Evolutionary conservation across 2,113 vertebrate species (phyloP).

Genomic region (Neotoma lepida): DNA sequence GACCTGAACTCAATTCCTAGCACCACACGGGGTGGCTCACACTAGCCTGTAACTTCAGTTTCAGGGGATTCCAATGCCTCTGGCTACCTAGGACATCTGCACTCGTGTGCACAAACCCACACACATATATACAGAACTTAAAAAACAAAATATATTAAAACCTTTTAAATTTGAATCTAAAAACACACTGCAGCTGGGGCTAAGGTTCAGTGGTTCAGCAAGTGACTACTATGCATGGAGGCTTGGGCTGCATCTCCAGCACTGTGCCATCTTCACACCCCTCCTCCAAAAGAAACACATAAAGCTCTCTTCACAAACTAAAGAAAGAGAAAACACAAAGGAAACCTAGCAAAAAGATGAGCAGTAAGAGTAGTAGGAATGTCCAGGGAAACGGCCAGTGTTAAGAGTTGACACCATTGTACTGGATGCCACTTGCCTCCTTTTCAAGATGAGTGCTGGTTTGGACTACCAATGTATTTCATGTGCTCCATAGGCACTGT

Average conservation of each 20-base stretch:
- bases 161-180: background rate
- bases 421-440: background rate
- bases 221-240: background rate
- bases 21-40: background rate
- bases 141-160: constrained; percentile 6
- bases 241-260: background rate
- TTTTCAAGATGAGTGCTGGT: background rate
- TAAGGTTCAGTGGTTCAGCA: background rate
- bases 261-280: background rate
- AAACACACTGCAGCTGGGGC: background rate
- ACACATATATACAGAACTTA: background rate
- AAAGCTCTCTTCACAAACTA: background rate
- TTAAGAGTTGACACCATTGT: background rate
- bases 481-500: background rate
- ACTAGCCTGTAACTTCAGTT: background rate
- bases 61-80: background rate
- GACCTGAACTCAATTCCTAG: background rate
- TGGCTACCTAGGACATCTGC: background rate
- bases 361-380: background rate
- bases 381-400: background rate
- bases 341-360: background rate
- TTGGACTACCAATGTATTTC: background rate
- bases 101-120: background rate
- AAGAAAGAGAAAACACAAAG: constrained; percentile 29
- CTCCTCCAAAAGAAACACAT: background rate